These are phyloP conservation scores for Lycodopsis pacificus DNA, from an alignment of 2,797 vertebrate genomes.

Conservation along the genomic window DNA sequence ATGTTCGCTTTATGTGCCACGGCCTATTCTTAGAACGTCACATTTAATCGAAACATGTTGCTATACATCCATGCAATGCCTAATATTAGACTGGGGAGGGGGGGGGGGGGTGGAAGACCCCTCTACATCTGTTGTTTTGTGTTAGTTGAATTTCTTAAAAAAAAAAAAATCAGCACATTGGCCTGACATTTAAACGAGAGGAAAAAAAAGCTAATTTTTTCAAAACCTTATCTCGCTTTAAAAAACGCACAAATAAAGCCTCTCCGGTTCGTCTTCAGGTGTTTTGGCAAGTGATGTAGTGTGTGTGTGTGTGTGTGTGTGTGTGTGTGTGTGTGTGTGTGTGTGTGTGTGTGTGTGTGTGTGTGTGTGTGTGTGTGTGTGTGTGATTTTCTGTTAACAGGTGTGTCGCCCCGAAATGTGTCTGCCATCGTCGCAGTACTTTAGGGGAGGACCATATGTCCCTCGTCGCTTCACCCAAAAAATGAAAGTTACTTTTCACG, in stretches of 20 bases:
- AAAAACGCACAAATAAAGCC: conserved; percentile 51
- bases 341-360: conserved; percentile 27
- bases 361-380: conserved; percentile 43
- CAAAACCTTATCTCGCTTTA: conserved; percentile 24
- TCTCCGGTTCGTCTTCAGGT: conserved; percentile 52
- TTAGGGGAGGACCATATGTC: conserved; percentile 72
- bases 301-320: conserved; percentile 31
- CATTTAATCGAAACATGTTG: conserved; percentile 65
- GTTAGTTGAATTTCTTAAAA: conserved; percentile 23
- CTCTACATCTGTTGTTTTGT: conserved; percentile 69
- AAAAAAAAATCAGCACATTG: conserved; percentile 1
- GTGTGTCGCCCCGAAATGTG: conserved; percentile 70
- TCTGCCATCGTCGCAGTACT: conserved; percentile 61
- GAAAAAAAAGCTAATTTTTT: background rate
- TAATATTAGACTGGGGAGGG: conserved; percentile 56
- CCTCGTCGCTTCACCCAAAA: conserved; percentile 51
- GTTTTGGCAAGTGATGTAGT: conserved; percentile 63
- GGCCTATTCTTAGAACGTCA: conserved; percentile 72
- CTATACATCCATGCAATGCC: conserved; percentile 58
- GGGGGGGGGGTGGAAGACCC: conserved; percentile 12
- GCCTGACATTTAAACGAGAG: conserved; percentile 32
- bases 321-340: conserved; percentile 37
- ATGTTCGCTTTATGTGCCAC: conserved; percentile 64
- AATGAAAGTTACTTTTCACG: conserved; percentile 57
- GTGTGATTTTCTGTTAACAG: conserved; percentile 57